A percentile compares a stretch with the other conserved stretches of the same genome.
These are phyloP conservation scores for Helobdella robusta DNA, from an alignment of 2,888 invertebrate genomes.

Conservation along the genomic window DNA sequence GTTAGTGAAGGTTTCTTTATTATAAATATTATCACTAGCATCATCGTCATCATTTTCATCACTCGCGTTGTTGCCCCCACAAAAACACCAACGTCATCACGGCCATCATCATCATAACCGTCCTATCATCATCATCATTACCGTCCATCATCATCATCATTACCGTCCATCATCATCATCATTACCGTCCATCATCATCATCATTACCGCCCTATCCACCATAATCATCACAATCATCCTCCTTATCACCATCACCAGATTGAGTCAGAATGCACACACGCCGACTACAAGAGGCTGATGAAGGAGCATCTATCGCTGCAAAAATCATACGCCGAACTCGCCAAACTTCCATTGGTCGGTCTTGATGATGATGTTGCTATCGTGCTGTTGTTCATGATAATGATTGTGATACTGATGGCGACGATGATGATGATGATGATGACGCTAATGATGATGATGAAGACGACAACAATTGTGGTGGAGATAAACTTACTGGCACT, in stretches of 20 bases:
- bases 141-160: too few species aligned
- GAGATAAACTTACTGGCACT: background rate
- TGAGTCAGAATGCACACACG: background rate
- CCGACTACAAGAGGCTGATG: slow-evolving; percentile 22
- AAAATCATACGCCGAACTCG: slow-evolving; percentile 18
- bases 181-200: too few species aligned
- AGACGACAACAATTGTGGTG: background rate
- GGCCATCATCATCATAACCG: too few species aligned
- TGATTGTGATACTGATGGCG: background rate
- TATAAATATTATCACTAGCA: too few species aligned
- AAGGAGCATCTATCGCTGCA: slow-evolving; percentile 20
- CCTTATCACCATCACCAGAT: slow-evolving; percentile 3
- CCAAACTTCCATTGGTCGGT: too few species aligned
- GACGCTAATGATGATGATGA: background rate
- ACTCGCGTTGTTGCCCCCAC: too few species aligned
- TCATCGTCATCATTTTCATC: too few species aligned
- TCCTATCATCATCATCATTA: too few species aligned
- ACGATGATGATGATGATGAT: slow-evolving; percentile 3
- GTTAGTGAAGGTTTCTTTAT: background rate
- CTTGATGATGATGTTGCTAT: background rate
- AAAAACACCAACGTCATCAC: too few species aligned
- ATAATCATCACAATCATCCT: too few species aligned
- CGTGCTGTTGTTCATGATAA: background rate
- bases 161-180: too few species aligned
- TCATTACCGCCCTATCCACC: too few species aligned